Conservation (phyloP, 2,888 invertebrate genomes). For the Carcina quercana region DNA sequence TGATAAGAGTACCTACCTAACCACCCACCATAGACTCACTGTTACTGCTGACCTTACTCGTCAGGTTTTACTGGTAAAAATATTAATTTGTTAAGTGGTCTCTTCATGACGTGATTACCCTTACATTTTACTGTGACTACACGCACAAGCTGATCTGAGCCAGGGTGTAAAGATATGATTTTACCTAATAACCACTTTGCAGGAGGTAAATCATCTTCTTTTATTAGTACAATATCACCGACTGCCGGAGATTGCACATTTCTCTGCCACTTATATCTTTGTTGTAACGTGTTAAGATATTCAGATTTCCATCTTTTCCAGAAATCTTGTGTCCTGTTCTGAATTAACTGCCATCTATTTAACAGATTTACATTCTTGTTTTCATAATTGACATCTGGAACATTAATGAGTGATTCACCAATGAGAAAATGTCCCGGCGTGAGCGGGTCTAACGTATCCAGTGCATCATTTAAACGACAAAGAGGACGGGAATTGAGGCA, state of each 20-base stretch:
- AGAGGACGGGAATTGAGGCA: conserved; percentile 14
- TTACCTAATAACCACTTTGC: not conserved
- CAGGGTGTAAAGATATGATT: not conserved
- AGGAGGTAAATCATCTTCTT: conserved; percentile 2
- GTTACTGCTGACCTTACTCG: too few species aligned
- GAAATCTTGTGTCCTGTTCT: conserved; percentile 17
- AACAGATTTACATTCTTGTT: not conserved
- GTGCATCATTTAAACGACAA: not conserved
- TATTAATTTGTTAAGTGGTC: too few species aligned
- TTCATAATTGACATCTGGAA: conserved; percentile 9
- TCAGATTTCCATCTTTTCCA: conserved; percentile 19
- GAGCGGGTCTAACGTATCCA: conserved; percentile 1
- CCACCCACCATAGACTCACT: too few species aligned
- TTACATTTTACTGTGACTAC: not conserved
- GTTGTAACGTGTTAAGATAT: conserved; percentile 12
- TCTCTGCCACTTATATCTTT: conserved; percentile 15
- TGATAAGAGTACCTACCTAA: too few species aligned
- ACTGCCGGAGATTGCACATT: conserved; percentile 11
- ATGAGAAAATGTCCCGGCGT: conserved; percentile 17
- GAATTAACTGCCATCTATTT: conserved; percentile 16
- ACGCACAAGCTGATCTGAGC: not conserved
- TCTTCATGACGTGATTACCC: too few species aligned
- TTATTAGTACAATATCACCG: not conserved
- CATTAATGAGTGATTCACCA: conserved; percentile 10
- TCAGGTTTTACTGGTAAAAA: too few species aligned